Conservation (phyloP, 2,888 invertebrate species). For the Hyalella azteca region DNA sequence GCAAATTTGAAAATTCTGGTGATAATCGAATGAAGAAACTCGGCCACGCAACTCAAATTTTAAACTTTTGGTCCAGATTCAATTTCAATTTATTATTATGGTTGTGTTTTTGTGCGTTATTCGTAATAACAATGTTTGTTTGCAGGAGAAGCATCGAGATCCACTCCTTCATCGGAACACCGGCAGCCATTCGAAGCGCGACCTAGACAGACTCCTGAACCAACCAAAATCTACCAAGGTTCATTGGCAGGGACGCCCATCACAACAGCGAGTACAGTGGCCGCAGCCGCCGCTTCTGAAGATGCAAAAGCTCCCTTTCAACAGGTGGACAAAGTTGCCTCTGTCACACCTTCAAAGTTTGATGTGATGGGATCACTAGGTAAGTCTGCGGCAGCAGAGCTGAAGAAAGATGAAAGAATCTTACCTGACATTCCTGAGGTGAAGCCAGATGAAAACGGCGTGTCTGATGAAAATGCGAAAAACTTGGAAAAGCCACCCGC, state of each 20-base stretch:
- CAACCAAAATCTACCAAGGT: conserved; percentile 56
- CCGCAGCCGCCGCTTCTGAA: conserved; percentile 41
- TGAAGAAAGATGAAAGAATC: conserved; percentile 33
- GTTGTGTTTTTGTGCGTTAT: not conserved
- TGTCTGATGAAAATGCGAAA: not conserved
- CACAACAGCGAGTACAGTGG: conserved; percentile 38
- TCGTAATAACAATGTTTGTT: not conserved
- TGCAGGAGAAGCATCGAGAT: conserved; percentile 57
- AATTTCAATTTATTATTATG: not conserved
- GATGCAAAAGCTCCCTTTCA: conserved; percentile 38
- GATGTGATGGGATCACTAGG: not conserved
- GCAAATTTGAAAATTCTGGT: too few relatives aligned
- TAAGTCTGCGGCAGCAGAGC: not conserved
- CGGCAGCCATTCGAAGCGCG: conserved; percentile 55
- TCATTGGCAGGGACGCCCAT: conserved; percentile 56
- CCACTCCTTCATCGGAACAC: conserved; percentile 57
- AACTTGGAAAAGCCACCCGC: not conserved
- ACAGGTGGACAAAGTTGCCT: conserved; percentile 10
- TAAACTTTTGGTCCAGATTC: not conserved
- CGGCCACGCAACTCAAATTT: not conserved
- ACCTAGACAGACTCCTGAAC: conserved; percentile 57
- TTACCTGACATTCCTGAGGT: conserved; percentile 34
- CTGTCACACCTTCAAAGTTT: conserved; percentile 15
- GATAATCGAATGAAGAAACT: too few relatives aligned
- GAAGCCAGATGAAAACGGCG: conserved; percentile 30